A percentile compares a stretch with the other conserved stretches of the same genome.
These are phyloP conservation scores for Spodoptera picta DNA, from an alignment of 2,888 invertebrate species.

Conservation along the genomic window DNA sequence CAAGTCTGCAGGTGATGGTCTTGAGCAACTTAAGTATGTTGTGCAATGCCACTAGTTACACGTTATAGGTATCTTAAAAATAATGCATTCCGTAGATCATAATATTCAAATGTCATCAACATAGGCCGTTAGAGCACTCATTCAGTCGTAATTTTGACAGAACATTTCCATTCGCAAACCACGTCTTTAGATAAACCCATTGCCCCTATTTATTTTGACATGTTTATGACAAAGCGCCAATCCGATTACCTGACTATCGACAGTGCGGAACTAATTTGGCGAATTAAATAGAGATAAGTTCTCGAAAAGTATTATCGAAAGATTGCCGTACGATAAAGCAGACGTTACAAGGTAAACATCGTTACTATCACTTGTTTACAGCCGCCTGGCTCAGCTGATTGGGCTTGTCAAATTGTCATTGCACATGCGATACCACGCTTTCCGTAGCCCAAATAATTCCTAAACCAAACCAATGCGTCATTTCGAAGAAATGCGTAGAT, in stretches of 20 bases:
- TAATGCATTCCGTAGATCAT: too few relatives aligned
- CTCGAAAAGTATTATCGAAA: background rate
- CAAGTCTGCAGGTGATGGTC: too few relatives aligned
- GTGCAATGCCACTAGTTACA: too few relatives aligned
- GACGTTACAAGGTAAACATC: slow-evolving; percentile 17
- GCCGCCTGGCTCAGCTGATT: slow-evolving; percentile 12
- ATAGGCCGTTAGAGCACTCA: too few relatives aligned
- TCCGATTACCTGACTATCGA: background rate
- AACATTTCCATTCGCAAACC: too few relatives aligned
- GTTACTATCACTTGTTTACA: slow-evolving; percentile 14
- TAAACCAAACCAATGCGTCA: background rate
- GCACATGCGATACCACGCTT: slow-evolving; percentile 2
- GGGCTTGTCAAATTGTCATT: background rate
- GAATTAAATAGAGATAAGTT: slow-evolving; percentile 3
- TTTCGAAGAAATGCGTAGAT: slow-evolving; percentile 5
- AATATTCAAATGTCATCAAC: too few relatives aligned
- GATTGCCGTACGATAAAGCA: slow-evolving; percentile 24
- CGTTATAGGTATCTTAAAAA: too few relatives aligned
- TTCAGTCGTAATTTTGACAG: too few relatives aligned
- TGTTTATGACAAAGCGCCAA: too few relatives aligned
- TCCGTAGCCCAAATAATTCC: background rate
- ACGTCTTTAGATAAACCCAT: too few relatives aligned
- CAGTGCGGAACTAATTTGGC: slow-evolving; percentile 2
- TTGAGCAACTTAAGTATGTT: too few relatives aligned
- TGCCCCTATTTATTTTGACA: background rate